A percentile compares a stretch with the other conserved stretches of the same genome.
Conservation (phyloP, 2,113 vertebrate genomes). For the Hippocampus comes region DNA sequence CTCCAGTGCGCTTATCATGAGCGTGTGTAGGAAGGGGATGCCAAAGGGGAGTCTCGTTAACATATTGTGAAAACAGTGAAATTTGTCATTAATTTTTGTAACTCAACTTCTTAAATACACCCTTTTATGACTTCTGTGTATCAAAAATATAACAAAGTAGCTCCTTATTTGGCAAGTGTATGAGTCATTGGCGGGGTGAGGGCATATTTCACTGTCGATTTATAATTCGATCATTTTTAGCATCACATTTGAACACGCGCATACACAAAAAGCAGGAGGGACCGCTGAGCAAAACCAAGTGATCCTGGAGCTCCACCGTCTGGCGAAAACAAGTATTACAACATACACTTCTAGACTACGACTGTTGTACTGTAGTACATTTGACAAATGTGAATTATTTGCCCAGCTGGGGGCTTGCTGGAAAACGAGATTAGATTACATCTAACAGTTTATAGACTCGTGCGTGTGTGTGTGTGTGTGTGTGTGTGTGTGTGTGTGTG, state of each 20-base stretch:
- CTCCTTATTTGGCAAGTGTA: not conserved
- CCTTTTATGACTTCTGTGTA: not conserved
- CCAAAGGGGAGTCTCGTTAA: not conserved
- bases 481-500: too few relatives aligned
- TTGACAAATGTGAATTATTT: not conserved
- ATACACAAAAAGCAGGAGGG: not conserved
- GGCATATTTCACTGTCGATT: not conserved
- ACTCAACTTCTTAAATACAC: not conserved
- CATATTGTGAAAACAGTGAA: not conserved
- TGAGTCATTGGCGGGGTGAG: not conserved
- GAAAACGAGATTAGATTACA: not conserved
- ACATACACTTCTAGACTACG: not conserved
- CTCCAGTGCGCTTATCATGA: too few relatives aligned
- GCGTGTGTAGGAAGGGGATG: too few relatives aligned
- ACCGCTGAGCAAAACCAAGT: slow-evolving; percentile 9
- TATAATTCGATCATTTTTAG: not conserved
- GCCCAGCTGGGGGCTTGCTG: not conserved
- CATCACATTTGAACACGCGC: not conserved
- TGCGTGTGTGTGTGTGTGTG: too few relatives aligned
- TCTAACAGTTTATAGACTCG: not conserved
- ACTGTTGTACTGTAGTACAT: not conserved
- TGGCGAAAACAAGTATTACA: slow-evolving; percentile 58
- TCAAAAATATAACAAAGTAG: not conserved
- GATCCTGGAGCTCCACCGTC: slow-evolving; percentile 60
- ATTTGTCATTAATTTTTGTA: not conserved